Evolutionary conservation across 2,113 vertebrate genomes (phyloP), one percentile per base, ranked within the genome.

Genomic region (Megaptera novaeangliae): DNA sequence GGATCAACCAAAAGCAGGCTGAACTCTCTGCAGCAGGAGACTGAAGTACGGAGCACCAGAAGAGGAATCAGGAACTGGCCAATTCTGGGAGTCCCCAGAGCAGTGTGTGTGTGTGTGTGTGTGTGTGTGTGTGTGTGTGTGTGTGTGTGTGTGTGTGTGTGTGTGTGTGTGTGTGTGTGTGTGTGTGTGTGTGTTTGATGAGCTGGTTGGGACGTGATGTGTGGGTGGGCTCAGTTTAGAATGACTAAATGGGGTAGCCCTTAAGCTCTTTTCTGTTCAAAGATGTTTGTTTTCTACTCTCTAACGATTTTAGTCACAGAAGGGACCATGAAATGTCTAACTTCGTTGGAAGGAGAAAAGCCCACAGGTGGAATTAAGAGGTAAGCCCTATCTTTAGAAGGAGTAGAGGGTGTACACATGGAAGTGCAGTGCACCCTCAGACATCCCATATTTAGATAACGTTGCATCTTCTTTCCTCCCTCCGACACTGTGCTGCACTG

Each of bases 381-480:
- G 69, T 18, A 18, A 72, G 8, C 17, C 29, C 8, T 68, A 2
- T 72, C 2, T 46, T 64, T 85, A 34, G 36, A 80, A 52, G 34
- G 46, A 36, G 1, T 3, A n/a, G 46, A 66, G 34, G 29, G 4
- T 0, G 0, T 18, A 27, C 15, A 23, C 3, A 3, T 3, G 41
- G 52, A 55, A 18, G 9, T 57, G n/a, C 49, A 29, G 7, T 25
- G 18, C 49, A 66, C 25, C 49, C 52, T 71, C 44, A 61, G 39
- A 55, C 52, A 20, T 8, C 68, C 64, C 88, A 1, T 3, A 0
- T 69, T 5, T 31, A n/a, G 25, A 57, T 27, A 2, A 61, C 31
- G 11, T 8, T 18, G 25, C 63, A 8, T 25, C 18, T 49, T 21
- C 34, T 57, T 44, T 39, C 25, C 57, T 61, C 9, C 61, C n/a